phyloP scores from a whole-genome alignment of 1,140 invertebrate genomes.

The Drosophila gunungcola region DNA sequence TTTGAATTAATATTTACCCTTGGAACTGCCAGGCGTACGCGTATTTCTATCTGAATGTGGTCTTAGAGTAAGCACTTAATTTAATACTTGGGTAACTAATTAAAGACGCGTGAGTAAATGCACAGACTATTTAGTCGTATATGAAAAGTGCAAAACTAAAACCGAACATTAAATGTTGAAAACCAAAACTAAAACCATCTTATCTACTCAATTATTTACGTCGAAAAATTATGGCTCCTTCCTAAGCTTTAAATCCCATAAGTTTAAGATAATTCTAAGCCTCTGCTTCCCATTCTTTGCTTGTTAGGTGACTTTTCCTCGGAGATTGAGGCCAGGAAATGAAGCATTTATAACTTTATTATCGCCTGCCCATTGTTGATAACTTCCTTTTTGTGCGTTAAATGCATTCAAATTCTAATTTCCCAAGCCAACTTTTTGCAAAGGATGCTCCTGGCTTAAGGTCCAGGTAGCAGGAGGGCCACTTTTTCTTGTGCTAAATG shows the following conservation, averaged over 20 bases:
- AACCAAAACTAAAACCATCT: too few relatives aligned
- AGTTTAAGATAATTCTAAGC: background rate
- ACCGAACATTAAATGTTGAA: too few relatives aligned
- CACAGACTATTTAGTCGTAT: background rate
- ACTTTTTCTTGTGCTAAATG: slow-evolving; percentile 77
- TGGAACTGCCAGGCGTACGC: slow-evolving; percentile 57
- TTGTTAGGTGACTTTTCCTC: slow-evolving; percentile 12
- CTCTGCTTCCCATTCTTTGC: background rate
- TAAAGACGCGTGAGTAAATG: background rate
- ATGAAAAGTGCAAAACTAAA: too few relatives aligned
- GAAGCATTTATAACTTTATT: slow-evolving; percentile 53
- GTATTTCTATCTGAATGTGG: slow-evolving; percentile 31
- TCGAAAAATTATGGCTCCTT: too few relatives aligned
- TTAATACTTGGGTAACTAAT: slow-evolving; percentile 19
- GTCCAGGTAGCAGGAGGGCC: slow-evolving; percentile 42
- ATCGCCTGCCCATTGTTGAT: slow-evolving; percentile 44
- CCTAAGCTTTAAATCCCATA: too few relatives aligned
- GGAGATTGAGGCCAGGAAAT: slow-evolving; percentile 5
- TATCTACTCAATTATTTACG: background rate
- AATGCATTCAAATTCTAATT: slow-evolving; percentile 80
- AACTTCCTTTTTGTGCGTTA: slow-evolving; percentile 49
- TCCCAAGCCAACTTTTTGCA: slow-evolving; percentile 28
- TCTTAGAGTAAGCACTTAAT: slow-evolving; percentile 11
- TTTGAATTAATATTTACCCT: slow-evolving; percentile 77
- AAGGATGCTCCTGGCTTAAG: slow-evolving; percentile 26